Evolutionary conservation across 1,140 invertebrate genomes (phyloP).

Genomic region (Lamellibrachia luymesi): DNA sequence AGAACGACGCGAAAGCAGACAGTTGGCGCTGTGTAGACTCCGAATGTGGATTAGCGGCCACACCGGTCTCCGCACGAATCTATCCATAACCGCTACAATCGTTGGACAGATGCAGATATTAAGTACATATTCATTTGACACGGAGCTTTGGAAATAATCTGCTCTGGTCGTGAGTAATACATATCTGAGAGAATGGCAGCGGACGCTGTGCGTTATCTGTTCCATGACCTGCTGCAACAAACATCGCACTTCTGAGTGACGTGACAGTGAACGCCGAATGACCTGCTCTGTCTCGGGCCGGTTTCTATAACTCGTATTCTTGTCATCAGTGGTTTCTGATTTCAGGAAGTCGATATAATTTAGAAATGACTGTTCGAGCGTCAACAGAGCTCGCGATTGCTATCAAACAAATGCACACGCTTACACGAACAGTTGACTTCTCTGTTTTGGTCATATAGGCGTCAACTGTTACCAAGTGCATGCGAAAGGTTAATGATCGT

Average conservation of each 20-base stretch:
- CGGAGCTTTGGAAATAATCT: background rate
- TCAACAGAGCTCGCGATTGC: background rate
- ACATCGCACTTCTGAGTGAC: background rate
- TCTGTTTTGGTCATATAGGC: background rate
- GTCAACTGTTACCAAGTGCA: background rate
- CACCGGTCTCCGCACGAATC: background rate
- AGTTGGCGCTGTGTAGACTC: background rate
- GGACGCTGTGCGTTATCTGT: background rate
- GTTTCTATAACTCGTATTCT: background rate
- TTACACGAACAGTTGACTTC: background rate
- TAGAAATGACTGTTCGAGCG: background rate
- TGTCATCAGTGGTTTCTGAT: background rate
- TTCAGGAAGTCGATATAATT: background rate
- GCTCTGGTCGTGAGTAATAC: background rate
- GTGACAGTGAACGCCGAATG: background rate
- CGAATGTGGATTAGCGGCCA: background rate
- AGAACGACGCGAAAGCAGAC: background rate
- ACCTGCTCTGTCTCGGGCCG: background rate
- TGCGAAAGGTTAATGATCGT: too few relatives aligned
- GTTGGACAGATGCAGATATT: background rate
- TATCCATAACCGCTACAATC: background rate
- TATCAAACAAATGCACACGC: background rate
- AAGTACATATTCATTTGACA: background rate
- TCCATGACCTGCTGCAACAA: background rate
- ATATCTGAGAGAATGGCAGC: background rate